phyloP scores from a whole-genome alignment of 2,888 invertebrate genomes.

The Tuta absoluta region DNA sequence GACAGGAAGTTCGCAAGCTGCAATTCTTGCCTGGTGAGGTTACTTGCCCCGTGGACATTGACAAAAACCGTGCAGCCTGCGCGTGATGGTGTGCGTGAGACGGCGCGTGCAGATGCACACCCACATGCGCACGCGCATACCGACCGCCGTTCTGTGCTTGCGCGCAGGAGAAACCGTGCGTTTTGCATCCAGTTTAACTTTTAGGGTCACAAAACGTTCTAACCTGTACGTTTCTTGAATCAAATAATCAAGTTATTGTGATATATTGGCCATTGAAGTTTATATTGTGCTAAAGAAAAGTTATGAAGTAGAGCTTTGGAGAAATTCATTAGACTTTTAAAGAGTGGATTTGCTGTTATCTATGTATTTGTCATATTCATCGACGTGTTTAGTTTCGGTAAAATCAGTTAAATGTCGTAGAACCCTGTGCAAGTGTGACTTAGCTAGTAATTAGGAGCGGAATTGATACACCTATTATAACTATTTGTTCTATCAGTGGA shows the following conservation, averaged over 20 bases:
- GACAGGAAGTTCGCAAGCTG: constrained; percentile 46
- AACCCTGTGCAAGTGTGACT: constrained; percentile 43
- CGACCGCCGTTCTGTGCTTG: constrained; percentile 55
- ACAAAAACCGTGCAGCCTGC: constrained; percentile 79
- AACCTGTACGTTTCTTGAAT: constrained; percentile 50
- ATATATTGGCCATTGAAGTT: constrained; percentile 41
- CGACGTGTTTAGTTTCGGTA: constrained; percentile 47
- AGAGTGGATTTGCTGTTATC: constrained; percentile 11
- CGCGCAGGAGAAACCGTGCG: constrained; percentile 60
- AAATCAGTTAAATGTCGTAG: constrained; percentile 39
- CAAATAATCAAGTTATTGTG: constrained; percentile 52
- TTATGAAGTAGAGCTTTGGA: background rate
- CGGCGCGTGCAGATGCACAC: constrained; percentile 44
- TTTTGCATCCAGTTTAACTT: constrained; percentile 76
- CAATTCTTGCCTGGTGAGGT: constrained; percentile 56
- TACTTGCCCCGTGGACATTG: constrained; percentile 81
- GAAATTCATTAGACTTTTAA: constrained; percentile 13
- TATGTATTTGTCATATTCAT: constrained; percentile 23
- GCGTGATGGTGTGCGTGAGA: constrained; percentile 46
- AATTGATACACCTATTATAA: constrained; percentile 31
- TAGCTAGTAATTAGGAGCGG: too few relatives aligned
- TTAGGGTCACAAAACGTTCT: constrained; percentile 78
- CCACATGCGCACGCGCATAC: constrained; percentile 64
- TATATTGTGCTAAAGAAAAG: background rate
- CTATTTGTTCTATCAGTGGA: constrained; percentile 36